Evolutionary conservation across 2,888 invertebrate genomes (phyloP), one percentile per base, ranked within the genome.

Genomic region (Rhyacophila evoluta): DNA sequence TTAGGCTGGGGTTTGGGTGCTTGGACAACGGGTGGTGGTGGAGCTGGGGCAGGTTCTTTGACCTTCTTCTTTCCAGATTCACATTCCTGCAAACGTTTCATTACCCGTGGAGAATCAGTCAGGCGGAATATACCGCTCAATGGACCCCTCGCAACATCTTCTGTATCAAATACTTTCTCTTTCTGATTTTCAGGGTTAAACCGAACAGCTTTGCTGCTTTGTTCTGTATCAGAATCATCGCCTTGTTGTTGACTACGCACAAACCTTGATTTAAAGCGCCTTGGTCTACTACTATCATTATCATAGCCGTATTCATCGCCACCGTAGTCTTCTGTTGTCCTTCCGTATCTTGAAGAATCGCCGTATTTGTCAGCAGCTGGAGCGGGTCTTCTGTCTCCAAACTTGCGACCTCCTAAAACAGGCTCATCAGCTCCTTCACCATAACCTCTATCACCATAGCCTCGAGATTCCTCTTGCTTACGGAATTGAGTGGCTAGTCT

Each of bases 71-170:
- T 89, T 83, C 93, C 90, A 86, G 91, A 92, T 84, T 95, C 95
- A 83, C 92, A 93, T 83, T 97, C 97, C 84, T 96, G 93, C 84
- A 97, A 91, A 82, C 96, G 93, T 86, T 96, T 95, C 92, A 97
- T 96, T 5, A 97, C 96, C 78, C 96, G 91, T 0, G 97, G 95
- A 73, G 96, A 97, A 86, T 97, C 97, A 75, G 94, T 94, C 33
- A 97, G 88, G 41, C 97, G 92, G 81, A 95, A 95, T 84, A 97
- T 96, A 75, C 97, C 97, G 87, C 97, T 97, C 1, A 98, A 90
- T 4, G 97, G 97, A 15, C 92, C 95, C 71, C 93, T 91, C 10
- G 96, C 94, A 0, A 95, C 96, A 85, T 97, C 97, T 88, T 97
- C 97, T 5, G 97, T 97, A 85, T 97, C 97, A 78, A 95, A 88